A percentile compares a stretch with the other conserved stretches of the same genome.
Conservation (phyloP, 2,113 vertebrate genomes). For the Corythoichthys haematopterus region DNA sequence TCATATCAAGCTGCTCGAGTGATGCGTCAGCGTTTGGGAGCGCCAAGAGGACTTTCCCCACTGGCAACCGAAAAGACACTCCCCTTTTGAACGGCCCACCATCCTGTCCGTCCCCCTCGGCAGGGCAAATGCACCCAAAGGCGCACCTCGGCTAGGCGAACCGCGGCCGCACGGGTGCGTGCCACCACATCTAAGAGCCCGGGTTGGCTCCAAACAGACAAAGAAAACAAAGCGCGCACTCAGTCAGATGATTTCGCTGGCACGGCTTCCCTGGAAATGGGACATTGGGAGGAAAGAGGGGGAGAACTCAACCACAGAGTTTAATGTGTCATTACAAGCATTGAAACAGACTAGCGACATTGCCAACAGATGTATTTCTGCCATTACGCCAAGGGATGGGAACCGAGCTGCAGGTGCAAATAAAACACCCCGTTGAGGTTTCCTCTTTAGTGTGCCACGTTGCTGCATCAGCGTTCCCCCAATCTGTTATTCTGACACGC, state of each 20-base stretch:
- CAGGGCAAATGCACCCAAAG: slow-evolving; percentile 15
- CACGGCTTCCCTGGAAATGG: slow-evolving; percentile 56
- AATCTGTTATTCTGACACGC: slow-evolving; percentile 22
- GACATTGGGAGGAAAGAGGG: slow-evolving; percentile 42
- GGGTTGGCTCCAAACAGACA: slow-evolving; percentile 66
- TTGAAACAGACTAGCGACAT: slow-evolving; percentile 67
- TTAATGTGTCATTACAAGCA: slow-evolving; percentile 75
- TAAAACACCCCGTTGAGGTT: slow-evolving; percentile 26
- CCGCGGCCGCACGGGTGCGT: neutral
- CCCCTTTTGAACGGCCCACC: slow-evolving; percentile 29
- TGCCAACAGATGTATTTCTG: slow-evolving; percentile 71
- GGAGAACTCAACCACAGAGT: slow-evolving; percentile 56
- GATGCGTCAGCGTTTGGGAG: slow-evolving; percentile 42
- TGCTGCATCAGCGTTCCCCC: slow-evolving; percentile 44
- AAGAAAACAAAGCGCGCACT: slow-evolving; percentile 68
- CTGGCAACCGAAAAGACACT: slow-evolving; percentile 51
- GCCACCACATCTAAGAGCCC: slow-evolving; percentile 66
- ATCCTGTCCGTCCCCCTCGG: slow-evolving; percentile 37
- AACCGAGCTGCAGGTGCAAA: slow-evolving; percentile 62
- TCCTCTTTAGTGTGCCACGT: slow-evolving; percentile 34
- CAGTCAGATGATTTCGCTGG: slow-evolving; percentile 66
- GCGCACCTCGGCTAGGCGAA: slow-evolving; percentile 20
- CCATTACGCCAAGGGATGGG: slow-evolving; percentile 61
- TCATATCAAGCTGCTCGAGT: neutral
- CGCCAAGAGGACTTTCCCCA: slow-evolving; percentile 64